A percentile compares a stretch with the other conserved stretches of the same genome.
These are phyloP conservation scores for Pygoscelis antarcticus DNA, from an alignment of 2,113 vertebrate species.

Conservation along the genomic window DNA sequence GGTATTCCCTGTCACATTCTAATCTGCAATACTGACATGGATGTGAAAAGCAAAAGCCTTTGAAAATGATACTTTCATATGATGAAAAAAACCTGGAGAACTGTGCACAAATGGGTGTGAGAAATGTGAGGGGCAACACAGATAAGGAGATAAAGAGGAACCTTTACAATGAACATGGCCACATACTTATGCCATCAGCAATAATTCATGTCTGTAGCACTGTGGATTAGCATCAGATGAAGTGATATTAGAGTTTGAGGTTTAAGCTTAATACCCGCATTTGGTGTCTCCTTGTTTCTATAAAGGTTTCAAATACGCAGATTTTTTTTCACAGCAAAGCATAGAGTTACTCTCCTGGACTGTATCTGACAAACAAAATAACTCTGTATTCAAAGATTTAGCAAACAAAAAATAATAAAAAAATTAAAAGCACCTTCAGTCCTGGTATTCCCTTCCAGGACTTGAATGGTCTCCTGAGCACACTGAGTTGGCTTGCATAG, in stretches of 20 bases:
- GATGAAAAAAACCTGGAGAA: constrained; percentile 66
- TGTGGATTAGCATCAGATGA: constrained; percentile 47
- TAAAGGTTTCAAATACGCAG: background rate
- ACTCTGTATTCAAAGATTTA: background rate
- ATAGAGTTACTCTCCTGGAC: background rate
- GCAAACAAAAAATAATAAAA: background rate
- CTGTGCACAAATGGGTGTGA: constrained; percentile 59
- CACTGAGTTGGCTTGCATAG: background rate
- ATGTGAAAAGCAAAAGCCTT: constrained; percentile 73
- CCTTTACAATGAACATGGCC: constrained; percentile 6
- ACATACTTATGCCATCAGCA: constrained; percentile 34
- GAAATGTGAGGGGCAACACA: constrained; percentile 34
- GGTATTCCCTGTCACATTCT: constrained; percentile 76
- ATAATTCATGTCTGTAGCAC: constrained; percentile 42
- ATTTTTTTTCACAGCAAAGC: background rate
- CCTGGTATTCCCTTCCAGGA: background rate
- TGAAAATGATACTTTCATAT: constrained; percentile 78
- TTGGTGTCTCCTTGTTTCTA: background rate
- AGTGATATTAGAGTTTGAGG: background rate
- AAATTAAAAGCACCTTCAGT: background rate
- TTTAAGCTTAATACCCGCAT: background rate
- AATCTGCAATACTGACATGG: constrained; percentile 71
- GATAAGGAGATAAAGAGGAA: constrained; percentile 70
- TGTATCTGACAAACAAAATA: background rate
- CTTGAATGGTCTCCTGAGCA: background rate